These are phyloP conservation scores for Harmothoe impar DNA, from an alignment of 2,888 invertebrate genomes.

Conservation along the genomic window DNA sequence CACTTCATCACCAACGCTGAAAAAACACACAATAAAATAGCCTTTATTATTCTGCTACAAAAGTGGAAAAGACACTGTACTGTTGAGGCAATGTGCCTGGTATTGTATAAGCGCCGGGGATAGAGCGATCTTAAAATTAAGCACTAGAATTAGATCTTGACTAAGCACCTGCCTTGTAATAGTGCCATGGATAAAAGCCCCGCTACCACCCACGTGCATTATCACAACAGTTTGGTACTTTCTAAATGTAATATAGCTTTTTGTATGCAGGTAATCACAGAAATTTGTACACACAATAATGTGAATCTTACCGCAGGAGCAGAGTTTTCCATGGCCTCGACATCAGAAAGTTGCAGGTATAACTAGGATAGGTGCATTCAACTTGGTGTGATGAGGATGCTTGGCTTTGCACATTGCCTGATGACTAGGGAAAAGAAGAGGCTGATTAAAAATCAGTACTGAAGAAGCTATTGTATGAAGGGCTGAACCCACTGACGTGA, in stretches of 20 bases:
- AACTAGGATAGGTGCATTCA: slow-evolving; percentile 14
- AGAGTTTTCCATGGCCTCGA: slow-evolving; percentile 44
- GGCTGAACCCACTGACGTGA: no score
- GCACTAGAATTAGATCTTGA: background rate
- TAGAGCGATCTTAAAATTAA: background rate
- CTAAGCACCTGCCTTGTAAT: no score
- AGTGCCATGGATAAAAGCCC: no score
- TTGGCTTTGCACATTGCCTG: slow-evolving; percentile 20
- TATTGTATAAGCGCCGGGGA: no score
- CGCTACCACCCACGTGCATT: no score
- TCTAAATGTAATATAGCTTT: no score
- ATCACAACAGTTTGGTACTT: no score
- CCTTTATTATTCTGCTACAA: background rate
- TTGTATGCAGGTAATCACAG: background rate
- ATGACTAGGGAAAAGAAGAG: background rate
- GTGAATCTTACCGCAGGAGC: background rate
- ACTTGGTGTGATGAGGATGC: background rate
- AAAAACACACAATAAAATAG: background rate
- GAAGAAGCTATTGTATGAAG: background rate
- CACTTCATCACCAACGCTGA: slow-evolving; percentile 46
- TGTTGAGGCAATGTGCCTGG: background rate
- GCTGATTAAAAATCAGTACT: background rate
- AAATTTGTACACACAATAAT: background rate
- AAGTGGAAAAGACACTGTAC: background rate
- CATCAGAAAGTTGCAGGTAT: slow-evolving; percentile 8